phyloP scores from a whole-genome alignment of 2,797 vertebrate genomes.

The Australoheros facetus region DNA sequence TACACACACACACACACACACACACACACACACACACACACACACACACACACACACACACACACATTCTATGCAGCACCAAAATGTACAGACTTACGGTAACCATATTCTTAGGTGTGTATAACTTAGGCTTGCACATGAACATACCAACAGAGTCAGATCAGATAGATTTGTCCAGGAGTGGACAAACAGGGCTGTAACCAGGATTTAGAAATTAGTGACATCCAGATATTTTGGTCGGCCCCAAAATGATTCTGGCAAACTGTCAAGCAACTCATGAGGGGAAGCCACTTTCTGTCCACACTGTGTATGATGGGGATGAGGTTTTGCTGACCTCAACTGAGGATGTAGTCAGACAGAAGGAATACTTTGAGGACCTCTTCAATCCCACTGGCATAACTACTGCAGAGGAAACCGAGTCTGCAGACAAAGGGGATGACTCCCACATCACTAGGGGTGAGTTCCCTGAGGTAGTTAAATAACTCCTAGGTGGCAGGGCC shows the following conservation, averaged over 20 bases:
- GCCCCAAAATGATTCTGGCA: no score
- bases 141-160: background rate
- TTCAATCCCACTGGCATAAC: background rate
- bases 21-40: no score
- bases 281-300: no score
- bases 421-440: background rate
- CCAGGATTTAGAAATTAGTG: no score
- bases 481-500: no score
- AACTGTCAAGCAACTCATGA: no score
- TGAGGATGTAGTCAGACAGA: no score
- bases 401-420: background rate
- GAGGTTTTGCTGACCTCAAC: no score
- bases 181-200: no score
- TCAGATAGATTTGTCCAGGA: no score
- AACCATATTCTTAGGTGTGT: slow-evolving; percentile 6
- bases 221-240: no score
- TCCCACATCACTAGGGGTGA: background rate
- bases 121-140: slow-evolving; percentile 11
- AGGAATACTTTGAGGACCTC: background rate
- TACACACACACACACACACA: background rate
- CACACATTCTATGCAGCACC: background rate
- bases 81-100: background rate
- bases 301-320: no score
- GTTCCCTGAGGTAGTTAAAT: background rate
- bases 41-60: slow-evolving; percentile 6